phyloP scores from a whole-genome alignment of 1,140 invertebrate genomes.

The Mycetomoellerius zeteki region DNA sequence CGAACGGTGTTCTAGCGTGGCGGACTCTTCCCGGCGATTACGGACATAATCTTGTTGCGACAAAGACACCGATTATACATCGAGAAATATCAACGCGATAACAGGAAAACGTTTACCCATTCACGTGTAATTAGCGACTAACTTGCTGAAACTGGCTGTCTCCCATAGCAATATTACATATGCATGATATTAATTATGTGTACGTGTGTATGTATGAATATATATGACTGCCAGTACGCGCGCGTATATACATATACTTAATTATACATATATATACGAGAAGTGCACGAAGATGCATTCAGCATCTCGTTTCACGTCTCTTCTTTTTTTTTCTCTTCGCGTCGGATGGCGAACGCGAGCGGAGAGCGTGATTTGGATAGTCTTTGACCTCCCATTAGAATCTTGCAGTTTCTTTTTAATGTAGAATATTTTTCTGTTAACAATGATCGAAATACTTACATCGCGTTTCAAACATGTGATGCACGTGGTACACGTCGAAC shows the following conservation, averaged over 20 bases:
- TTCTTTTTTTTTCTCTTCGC: slow-evolving; percentile 2
- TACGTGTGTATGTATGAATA: slow-evolving; percentile 46
- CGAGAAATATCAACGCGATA: slow-evolving; percentile 84
- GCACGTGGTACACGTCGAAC: slow-evolving; percentile 38
- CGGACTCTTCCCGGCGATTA: slow-evolving; percentile 27
- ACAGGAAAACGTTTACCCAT: slow-evolving; percentile 82
- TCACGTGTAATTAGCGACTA: slow-evolving; percentile 78
- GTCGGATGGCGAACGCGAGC: slow-evolving; percentile 10
- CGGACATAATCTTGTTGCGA: slow-evolving; percentile 65
- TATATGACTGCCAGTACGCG: slow-evolving; percentile 41
- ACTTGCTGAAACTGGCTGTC: slow-evolving; percentile 63
- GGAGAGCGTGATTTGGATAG: slow-evolving; percentile 23
- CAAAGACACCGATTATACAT: slow-evolving; percentile 82
- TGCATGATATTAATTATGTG: slow-evolving; percentile 44
- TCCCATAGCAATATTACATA: slow-evolving; percentile 70
- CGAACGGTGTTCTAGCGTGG: background rate
- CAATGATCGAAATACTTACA: slow-evolving; percentile 35
- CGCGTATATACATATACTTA: slow-evolving; percentile 65
- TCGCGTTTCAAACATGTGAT: slow-evolving; percentile 7
- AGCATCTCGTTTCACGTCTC: slow-evolving; percentile 16
- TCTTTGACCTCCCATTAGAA: slow-evolving; percentile 48
- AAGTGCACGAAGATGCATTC: slow-evolving; percentile 48
- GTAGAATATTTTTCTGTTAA: slow-evolving; percentile 15
- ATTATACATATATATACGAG: slow-evolving; percentile 69
- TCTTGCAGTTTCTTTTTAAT: slow-evolving; percentile 41